phyloP scores from a whole-genome alignment of 2,888 invertebrate species.

The Ectemnius lituratus region DNA sequence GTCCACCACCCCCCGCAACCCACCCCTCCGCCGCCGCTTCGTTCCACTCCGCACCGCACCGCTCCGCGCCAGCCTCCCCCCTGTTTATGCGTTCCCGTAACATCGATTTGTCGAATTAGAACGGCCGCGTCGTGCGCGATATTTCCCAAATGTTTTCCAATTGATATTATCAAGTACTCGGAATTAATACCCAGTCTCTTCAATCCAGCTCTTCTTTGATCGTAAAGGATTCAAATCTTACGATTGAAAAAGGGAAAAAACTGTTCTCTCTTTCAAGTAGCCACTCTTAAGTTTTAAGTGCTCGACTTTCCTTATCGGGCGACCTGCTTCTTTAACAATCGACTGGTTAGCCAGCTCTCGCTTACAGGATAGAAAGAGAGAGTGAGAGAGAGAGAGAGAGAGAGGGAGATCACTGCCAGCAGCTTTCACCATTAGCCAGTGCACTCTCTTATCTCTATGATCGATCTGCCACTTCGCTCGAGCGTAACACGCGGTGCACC shows the following conservation, averaged over 20 bases:
- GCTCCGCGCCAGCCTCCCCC: conserved; percentile 7
- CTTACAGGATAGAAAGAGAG: conserved; percentile 4
- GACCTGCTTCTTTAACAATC: conserved; percentile 13
- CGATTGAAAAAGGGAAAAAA: too few relatives aligned
- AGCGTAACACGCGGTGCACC: conserved; percentile 47
- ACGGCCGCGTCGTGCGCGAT: conserved; percentile 23
- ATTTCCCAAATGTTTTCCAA: conserved; percentile 21
- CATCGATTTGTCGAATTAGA: conserved; percentile 56
- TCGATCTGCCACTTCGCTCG: conserved; percentile 53
- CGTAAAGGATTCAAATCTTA: not conserved
- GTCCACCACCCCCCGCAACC: conserved; percentile 39
- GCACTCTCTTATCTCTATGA: conserved; percentile 43
- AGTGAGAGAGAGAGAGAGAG: conserved; percentile 20
- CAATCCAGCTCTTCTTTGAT: not conserved
- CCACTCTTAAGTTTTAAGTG: too few relatives aligned
- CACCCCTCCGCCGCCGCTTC: not conserved
- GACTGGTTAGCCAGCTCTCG: too few relatives aligned
- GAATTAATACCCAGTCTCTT: not conserved
- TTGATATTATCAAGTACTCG: not conserved
- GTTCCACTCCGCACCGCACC: conserved; percentile 7
- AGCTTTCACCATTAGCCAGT: conserved; percentile 46
- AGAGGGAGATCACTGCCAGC: conserved; percentile 12
- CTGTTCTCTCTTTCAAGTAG: too few relatives aligned
- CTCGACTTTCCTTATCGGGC: not conserved
- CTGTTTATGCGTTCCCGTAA: conserved; percentile 54